phyloP scores from a whole-genome alignment of 2,113 vertebrate genomes.

The Solenodon paradoxus region DNA sequence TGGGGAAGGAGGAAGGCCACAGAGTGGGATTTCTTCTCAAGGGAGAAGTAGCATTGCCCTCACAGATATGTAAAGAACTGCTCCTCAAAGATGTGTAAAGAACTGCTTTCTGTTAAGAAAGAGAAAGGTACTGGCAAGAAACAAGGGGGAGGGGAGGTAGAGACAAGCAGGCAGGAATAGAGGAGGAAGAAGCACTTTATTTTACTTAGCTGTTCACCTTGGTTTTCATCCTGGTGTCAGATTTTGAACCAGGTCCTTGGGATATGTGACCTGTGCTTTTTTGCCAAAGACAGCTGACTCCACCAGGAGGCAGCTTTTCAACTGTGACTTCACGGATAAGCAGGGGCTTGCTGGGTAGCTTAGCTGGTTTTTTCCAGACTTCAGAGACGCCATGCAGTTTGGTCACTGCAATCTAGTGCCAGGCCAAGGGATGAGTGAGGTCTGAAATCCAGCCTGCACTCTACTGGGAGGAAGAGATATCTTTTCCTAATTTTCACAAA shows the following conservation, averaged over 20 bases:
- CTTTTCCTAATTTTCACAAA: no score
- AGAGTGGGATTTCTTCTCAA: background rate
- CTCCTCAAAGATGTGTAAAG: background rate
- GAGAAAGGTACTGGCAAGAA: conserved; percentile 1
- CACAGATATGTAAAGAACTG: background rate
- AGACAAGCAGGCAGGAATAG: background rate
- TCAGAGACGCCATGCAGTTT: background rate
- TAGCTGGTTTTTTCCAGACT: background rate
- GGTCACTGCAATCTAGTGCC: no score
- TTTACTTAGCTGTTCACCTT: no score
- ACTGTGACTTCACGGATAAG: background rate
- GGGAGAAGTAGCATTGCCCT: background rate
- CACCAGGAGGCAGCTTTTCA: background rate
- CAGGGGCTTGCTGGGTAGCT: background rate
- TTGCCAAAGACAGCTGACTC: background rate
- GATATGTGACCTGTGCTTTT: no score
- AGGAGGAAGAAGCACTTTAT: no score
- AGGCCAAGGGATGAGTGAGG: no score
- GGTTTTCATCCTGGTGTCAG: no score
- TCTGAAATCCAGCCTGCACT: no score
- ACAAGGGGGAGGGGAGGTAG: no score
- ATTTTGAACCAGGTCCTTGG: no score
- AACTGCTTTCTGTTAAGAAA: background rate
- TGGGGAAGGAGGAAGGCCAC: background rate
- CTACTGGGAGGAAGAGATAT: no score